Percentiles rank a stretch among this genome's conserved stretches.
Evolutionary conservation across 2,888 invertebrate species (phyloP).

Genomic region (Drosophila nigricruria): DNA sequence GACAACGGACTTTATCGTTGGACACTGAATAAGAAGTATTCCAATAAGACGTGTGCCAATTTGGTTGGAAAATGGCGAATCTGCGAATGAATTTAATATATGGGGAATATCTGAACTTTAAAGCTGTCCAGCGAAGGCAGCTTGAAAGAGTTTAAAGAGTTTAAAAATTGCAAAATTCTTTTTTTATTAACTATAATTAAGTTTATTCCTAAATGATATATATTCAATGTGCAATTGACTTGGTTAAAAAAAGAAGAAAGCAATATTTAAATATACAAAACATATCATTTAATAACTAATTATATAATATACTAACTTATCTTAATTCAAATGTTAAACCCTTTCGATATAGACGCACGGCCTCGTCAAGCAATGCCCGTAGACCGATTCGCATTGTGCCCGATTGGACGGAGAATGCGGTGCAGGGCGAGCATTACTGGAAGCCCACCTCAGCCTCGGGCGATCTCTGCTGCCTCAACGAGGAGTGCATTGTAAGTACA

Average conservation of each 20-base stretch:
- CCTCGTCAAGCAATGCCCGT: constrained; percentile 83
- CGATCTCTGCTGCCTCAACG: constrained; percentile 96
- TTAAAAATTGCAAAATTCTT: no score
- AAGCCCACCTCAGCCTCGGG: constrained; percentile 95
- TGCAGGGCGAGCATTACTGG: constrained; percentile 97
- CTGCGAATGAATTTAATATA: no score
- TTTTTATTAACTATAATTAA: background rate
- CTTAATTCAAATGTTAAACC: background rate
- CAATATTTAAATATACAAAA: background rate
- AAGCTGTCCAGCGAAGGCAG: background rate
- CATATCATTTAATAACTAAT: background rate
- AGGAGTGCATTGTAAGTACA: constrained; percentile 89
- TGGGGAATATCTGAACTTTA: no score
- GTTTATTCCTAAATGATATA: background rate
- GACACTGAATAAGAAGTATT: background rate
- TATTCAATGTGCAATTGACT: constrained; percentile 1
- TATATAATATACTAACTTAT: background rate
- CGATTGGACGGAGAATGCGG: constrained; percentile 94
- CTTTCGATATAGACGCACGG: constrained; percentile 85
- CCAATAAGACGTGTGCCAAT: background rate
- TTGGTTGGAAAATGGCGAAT: background rate
- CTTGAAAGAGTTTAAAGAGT: background rate
- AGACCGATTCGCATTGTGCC: constrained; percentile 91
- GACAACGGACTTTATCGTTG: background rate
- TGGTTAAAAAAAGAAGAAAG: background rate